A percentile compares a stretch with the other conserved stretches of the same genome.
phyloP scores from a whole-genome alignment of 2,888 invertebrate species.

The Hirtodrosophila alboralis region DNA sequence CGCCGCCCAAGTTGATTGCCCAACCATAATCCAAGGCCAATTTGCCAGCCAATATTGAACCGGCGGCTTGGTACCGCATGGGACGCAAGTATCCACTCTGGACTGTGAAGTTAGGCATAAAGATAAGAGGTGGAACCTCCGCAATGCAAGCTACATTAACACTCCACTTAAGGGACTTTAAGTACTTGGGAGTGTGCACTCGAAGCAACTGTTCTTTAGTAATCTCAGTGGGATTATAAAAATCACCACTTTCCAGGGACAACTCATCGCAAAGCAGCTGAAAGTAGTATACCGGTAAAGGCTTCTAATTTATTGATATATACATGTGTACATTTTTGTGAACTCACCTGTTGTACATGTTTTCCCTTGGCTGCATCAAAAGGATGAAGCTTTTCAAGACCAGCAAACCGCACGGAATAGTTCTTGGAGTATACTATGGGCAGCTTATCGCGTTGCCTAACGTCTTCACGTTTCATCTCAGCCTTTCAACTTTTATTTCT shows the following conservation, averaged over 20 bases:
- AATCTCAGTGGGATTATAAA: conserved; percentile 89
- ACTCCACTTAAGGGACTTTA: conserved; percentile 90
- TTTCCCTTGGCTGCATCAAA: conserved; percentile 96
- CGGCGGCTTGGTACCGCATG: conserved; percentile 92
- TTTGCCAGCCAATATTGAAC: conserved; percentile 92
- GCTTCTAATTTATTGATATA: too few species aligned
- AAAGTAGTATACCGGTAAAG: too few species aligned
- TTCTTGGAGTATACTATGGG: conserved; percentile 91
- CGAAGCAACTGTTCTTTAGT: conserved; percentile 88
- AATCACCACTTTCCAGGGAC: conserved; percentile 86
- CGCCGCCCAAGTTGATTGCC: conserved; percentile 95
- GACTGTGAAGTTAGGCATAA: conserved; percentile 91
- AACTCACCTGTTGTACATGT: conserved; percentile 87
- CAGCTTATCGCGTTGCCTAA: conserved; percentile 82
- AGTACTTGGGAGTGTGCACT: conserved; percentile 90
- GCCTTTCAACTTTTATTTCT: background rate
- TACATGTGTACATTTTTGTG: background rate
- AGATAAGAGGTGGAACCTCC: conserved; percentile 89
- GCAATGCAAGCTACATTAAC: conserved; percentile 91
- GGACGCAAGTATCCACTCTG: conserved; percentile 91
- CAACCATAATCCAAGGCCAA: conserved; percentile 92
- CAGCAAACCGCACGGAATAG: conserved; percentile 92
- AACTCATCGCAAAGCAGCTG: conserved; percentile 86
- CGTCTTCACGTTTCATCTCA: conserved; percentile 35
- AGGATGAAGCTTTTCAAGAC: conserved; percentile 93